Evolutionary conservation across 2,888 invertebrate genomes (phyloP).

Genomic region (Troglohyphantes excavatus): DNA sequence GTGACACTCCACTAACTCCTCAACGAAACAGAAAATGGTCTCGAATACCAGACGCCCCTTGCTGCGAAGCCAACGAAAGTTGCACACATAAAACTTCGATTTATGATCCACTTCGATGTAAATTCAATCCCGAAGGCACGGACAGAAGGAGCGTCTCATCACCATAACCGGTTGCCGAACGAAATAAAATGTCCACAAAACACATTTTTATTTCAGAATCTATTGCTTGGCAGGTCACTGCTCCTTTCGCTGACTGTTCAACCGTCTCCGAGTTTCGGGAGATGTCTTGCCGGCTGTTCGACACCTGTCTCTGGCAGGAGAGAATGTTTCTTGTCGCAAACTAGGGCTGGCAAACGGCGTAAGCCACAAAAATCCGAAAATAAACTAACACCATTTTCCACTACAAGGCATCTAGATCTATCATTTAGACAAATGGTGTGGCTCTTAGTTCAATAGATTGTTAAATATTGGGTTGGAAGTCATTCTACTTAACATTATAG

Average conservation of each 20-base stretch:
- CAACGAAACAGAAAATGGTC: no score
- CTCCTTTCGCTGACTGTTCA: constrained; percentile 52
- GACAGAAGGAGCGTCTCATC: background rate
- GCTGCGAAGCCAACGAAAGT: constrained; percentile 4
- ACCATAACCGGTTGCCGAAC: constrained; percentile 50
- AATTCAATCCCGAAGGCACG: background rate
- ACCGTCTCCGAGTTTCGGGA: constrained; percentile 42
- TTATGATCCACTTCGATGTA: constrained; percentile 1
- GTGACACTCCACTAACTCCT: no score
- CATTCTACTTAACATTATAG: no score
- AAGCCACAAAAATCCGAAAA: no score
- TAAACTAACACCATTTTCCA: no score
- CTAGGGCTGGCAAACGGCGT: no score
- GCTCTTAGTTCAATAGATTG: no score
- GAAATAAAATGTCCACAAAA: constrained; percentile 15
- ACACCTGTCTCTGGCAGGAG: background rate
- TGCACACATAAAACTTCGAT: constrained; percentile 26
- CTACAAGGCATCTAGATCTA: no score
- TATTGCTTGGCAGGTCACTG: constrained; percentile 44
- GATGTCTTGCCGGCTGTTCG: constrained; percentile 9
- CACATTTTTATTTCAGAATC: constrained; percentile 16
- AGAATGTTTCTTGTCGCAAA: background rate
- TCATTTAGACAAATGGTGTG: no score
- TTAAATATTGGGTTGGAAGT: no score
- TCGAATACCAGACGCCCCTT: no score